Conservation (phyloP, 2,888 invertebrate genomes). For the Aphidoletes aphidimyza region DNA sequence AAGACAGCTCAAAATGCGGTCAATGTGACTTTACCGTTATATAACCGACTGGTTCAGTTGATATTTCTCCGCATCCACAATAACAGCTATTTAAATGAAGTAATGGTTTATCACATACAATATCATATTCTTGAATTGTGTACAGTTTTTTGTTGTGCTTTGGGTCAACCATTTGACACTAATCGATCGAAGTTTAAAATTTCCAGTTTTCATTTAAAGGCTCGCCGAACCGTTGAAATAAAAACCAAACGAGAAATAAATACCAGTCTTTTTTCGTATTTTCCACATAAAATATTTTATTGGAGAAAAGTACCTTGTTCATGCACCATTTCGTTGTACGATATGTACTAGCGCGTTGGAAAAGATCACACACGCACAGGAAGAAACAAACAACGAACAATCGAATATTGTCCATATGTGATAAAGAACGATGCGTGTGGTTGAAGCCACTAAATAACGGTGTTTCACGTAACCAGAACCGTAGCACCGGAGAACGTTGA, state of each 20-base stretch:
- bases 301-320: not conserved
- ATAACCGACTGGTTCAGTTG: constrained; percentile 14
- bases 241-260: no score
- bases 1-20: not conserved
- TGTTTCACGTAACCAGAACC: constrained; percentile 53
- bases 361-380: not conserved
- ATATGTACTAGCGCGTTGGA: not conserved
- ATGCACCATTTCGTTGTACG: constrained; percentile 1
- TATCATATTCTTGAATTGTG: not conserved
- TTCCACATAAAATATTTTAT: not conserved
- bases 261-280: not conserved
- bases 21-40: constrained; percentile 51
- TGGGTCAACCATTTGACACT: constrained; percentile 9
- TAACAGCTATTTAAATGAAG: constrained; percentile 50
- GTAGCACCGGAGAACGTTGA: not conserved
- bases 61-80: constrained; percentile 20
- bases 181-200: not conserved
- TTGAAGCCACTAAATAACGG: not conserved
- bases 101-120: constrained; percentile 29
- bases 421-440: not conserved
- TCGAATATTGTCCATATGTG: not conserved
- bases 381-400: not conserved
- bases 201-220: constrained; percentile 1
- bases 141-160: not conserved
- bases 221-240: constrained; percentile 18